Base-by-base conservation (phyloP, 1,140 invertebrate genomes). In the Temnothorax longispinosus region DNA sequence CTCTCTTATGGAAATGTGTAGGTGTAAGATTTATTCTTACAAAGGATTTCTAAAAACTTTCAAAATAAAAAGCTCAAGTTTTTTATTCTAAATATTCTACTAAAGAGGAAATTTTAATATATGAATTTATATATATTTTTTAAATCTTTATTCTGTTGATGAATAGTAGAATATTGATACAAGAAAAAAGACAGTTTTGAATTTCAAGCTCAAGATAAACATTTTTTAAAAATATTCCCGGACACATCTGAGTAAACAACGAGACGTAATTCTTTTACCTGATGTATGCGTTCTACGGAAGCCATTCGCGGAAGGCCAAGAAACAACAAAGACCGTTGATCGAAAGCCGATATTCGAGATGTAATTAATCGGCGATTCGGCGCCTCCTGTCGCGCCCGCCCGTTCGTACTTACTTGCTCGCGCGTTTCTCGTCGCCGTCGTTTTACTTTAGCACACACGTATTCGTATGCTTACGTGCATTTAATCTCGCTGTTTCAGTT, bases 401-500 rank as follows among this genome's bases (percentile, higher is more conserved):
- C 27, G 27, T 47, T 32, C 38, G 50, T 81, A 81, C 58, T 21
- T 81, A 81, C 58, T 21, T 58, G 47, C 47, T 13, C 47, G 47
- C 47, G 47, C 47, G 47, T 13, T 13, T 10, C 11, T 47, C 47
- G 47, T 47, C 47, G 44, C 3, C 35, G 44, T 62, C 35, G 27
- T 41, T 71, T 82, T 41, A 50, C 52, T 54, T 86, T 76, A 44
- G 58, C 69, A 8, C 41, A 38, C 56, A 44, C 69, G n/a, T n/a
- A 38, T 72, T 72, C 47, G 56, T 86, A 77, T 78, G 21, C 82
- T 90, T 52, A 90, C 18, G 58, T 62, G 54, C 58, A 65, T 18
- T 88, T 90, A 82, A 90, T 90, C 85, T 76, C 72, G 64, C 96
- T 97, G 71, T 96, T 97, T 88, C 96, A 98, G 97, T 96, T 97